Evolutionary conservation across 2,888 invertebrate genomes (phyloP).

Genomic region (Glomeris marginata): DNA sequence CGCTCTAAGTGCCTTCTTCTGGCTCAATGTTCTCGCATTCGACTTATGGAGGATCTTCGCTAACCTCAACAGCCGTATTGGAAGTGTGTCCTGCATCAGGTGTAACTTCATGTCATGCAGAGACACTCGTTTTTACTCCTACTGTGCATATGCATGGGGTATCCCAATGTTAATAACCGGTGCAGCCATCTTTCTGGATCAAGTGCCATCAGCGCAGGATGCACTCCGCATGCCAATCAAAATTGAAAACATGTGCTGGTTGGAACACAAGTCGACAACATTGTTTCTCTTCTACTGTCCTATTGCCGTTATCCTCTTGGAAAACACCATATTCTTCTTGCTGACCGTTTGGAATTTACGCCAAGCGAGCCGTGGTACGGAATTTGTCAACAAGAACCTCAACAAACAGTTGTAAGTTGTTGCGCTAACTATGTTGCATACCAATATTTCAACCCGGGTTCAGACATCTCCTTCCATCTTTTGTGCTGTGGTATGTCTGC

Average conservation of each 20-base stretch:
- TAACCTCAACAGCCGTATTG: not conserved
- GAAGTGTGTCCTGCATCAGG: not conserved
- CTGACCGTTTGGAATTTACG: constrained; percentile 8
- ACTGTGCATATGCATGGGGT: constrained; percentile 7
- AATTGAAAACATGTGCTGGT: not conserved
- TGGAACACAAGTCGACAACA: not conserved
- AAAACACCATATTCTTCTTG: constrained; percentile 5
- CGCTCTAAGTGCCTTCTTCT: constrained; percentile 79
- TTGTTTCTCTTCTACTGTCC: constrained; percentile 7
- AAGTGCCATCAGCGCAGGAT: not conserved
- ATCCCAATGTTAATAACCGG: constrained; percentile 1
- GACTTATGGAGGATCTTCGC: constrained; percentile 52
- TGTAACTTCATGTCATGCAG: no score
- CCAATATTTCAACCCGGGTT: no score
- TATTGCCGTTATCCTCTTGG: constrained; percentile 2
- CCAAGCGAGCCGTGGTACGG: constrained; percentile 1
- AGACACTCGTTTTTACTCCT: no score
- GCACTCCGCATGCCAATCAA: not conserved
- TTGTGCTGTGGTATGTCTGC: no score
- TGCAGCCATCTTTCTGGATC: not conserved
- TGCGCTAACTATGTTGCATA: no score
- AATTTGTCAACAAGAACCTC: constrained; percentile 6
- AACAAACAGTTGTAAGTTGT: constrained; percentile 11
- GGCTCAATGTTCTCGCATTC: constrained; percentile 89
- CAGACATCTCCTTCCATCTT: no score